phyloP scores from a whole-genome alignment of 2,797 vertebrate species.

The Botia kubotai region DNA sequence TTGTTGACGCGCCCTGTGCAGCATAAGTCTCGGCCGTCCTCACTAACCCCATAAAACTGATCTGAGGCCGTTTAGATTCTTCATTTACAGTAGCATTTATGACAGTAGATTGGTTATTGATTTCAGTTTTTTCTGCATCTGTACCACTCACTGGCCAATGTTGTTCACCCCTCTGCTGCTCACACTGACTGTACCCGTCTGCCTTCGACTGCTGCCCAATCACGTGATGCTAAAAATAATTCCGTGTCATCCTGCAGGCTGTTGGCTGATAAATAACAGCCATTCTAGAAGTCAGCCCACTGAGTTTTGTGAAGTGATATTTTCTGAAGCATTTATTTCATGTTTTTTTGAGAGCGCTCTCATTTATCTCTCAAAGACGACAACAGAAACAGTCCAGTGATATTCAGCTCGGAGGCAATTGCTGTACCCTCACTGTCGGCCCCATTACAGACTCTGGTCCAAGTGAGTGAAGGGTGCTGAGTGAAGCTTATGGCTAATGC shows the following conservation, averaged over 20 bases:
- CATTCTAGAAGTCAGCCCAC: slow-evolving; percentile 63
- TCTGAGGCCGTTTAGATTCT: slow-evolving; percentile 20
- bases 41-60: slow-evolving; percentile 20
- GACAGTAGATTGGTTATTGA: slow-evolving; percentile 82
- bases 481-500: slow-evolving; percentile 12
- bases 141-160: slow-evolving; percentile 63
- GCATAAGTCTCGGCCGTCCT: neutral
- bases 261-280: slow-evolving; percentile 70
- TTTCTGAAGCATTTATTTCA: slow-evolving; percentile 71
- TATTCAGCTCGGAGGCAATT: neutral
- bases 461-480: slow-evolving; percentile 11
- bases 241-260: slow-evolving; percentile 64
- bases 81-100: slow-evolving; percentile 48
- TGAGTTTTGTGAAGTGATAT: slow-evolving; percentile 71
- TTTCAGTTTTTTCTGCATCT: slow-evolving; percentile 69
- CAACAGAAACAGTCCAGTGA: neutral
- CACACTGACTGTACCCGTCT: slow-evolving; percentile 16
- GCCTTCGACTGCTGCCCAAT: slow-evolving; percentile 60
- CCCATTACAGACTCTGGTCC: slow-evolving; percentile 15
- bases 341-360: slow-evolving; percentile 60
- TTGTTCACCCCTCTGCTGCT: slow-evolving; percentile 50
- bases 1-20: slow-evolving; percentile 17
- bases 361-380: slow-evolving; percentile 63
- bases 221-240: slow-evolving; percentile 74
- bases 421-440: slow-evolving; percentile 6